Evolutionary conservation across 2,113 vertebrate genomes (phyloP).

Genomic region (Lophius piscatorius): DNA sequence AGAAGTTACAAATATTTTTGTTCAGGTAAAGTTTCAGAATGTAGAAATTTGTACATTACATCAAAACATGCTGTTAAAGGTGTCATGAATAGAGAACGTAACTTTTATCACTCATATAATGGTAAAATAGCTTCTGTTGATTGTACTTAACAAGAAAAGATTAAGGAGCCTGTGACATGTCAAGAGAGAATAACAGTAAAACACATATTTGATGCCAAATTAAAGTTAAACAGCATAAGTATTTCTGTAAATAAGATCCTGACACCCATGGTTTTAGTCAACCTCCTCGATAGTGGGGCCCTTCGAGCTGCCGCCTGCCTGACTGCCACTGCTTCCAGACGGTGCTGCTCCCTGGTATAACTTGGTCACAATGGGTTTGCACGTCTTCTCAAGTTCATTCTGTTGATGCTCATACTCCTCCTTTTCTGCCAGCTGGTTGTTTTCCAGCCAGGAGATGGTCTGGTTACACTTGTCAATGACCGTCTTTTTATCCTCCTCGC

Average conservation of each 20-base stretch:
- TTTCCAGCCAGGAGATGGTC: slow-evolving; percentile 71
- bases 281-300: slow-evolving; percentile 75
- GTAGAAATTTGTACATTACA: too few species aligned
- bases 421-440: slow-evolving; percentile 75
- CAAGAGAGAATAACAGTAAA: neutral
- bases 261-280: slow-evolving; percentile 45
- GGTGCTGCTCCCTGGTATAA: slow-evolving; percentile 63
- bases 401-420: slow-evolving; percentile 72
- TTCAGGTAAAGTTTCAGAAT: too few species aligned
- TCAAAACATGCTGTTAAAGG: too few species aligned
- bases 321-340: slow-evolving; percentile 39
- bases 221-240: neutral
- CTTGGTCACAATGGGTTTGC: slow-evolving; percentile 69
- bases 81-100: too few species aligned
- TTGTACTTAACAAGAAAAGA: neutral
- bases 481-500: slow-evolving; percentile 66
- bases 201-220: neutral
- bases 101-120: too few species aligned
- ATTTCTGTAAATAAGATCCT: neutral
- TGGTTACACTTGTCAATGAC: slow-evolving; percentile 72
- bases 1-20: too few species aligned
- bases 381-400: slow-evolving; percentile 71
- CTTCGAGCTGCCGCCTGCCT: slow-evolving; percentile 46
- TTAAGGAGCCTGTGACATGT: neutral
- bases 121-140: too few species aligned